A percentile compares a stretch with the other conserved stretches of the same genome.
Conservation (phyloP, 2,888 invertebrate species). For the Linnaemya vulpina region DNA sequence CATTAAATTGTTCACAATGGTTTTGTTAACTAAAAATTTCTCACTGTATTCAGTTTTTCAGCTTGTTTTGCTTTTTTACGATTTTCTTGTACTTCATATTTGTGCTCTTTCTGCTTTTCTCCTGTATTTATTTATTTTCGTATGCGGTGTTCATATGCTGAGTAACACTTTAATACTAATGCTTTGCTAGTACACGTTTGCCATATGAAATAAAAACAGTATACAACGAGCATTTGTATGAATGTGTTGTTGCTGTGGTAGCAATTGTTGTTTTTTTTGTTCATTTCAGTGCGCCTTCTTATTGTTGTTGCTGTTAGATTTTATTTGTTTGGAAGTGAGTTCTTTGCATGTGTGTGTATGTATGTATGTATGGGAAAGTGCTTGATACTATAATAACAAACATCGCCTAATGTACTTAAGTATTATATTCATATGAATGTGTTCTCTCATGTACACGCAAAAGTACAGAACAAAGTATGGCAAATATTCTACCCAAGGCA, state of each 20-base stretch:
- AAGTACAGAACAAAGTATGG: slow-evolving; percentile 70
- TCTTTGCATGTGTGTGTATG: background rate
- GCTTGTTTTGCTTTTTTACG: slow-evolving; percentile 63
- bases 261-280: slow-evolving; percentile 60
- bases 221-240: slow-evolving; percentile 77
- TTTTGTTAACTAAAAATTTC: slow-evolving; percentile 32
- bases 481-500: slow-evolving; percentile 47
- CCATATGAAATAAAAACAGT: slow-evolving; percentile 81
- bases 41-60: slow-evolving; percentile 63
- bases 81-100: slow-evolving; percentile 63
- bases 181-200: slow-evolving; percentile 71
- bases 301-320: slow-evolving; percentile 39
- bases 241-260: slow-evolving; percentile 72
- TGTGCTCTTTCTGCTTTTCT: slow-evolving; percentile 56
- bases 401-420: slow-evolving; percentile 59
- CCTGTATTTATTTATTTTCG: slow-evolving; percentile 42
- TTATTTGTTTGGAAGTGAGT: slow-evolving; percentile 47
- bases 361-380: slow-evolving; percentile 13
- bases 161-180: slow-evolving; percentile 79
- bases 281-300: slow-evolving; percentile 21
- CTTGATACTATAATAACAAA: slow-evolving; percentile 52
- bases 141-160: slow-evolving; percentile 75
- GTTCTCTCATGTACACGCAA: slow-evolving; percentile 33
- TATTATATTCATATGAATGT: slow-evolving; percentile 65
- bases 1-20: slow-evolving; percentile 32